A percentile compares a stretch with the other conserved stretches of the same genome.
Evolutionary conservation across 1,140 invertebrate genomes (phyloP).

Genomic region (Mamestra configurata): DNA sequence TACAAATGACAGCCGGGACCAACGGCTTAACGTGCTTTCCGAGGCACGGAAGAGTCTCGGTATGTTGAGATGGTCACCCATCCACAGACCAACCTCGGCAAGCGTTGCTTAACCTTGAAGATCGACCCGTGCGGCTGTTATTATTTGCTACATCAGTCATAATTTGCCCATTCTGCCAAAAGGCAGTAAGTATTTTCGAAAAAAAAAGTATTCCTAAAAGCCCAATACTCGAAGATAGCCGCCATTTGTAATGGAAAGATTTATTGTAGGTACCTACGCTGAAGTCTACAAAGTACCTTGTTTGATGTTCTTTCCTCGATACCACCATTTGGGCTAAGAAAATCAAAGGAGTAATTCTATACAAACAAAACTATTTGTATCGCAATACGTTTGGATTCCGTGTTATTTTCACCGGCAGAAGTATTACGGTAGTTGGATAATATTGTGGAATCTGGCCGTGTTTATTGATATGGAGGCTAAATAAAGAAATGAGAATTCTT

Average conservation of each 20-base stretch:
- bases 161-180: too few species aligned
- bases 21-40: too few species aligned
- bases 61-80: too few species aligned
- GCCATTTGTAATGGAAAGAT: conserved; percentile 3
- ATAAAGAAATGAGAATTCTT: neutral
- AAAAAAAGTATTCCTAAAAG: neutral
- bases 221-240: neutral
- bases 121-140: too few species aligned
- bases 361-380: neutral
- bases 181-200: neutral
- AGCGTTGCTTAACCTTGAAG: too few species aligned
- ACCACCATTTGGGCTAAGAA: neutral
- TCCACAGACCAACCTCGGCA: too few species aligned
- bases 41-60: too few species aligned
- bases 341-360: neutral
- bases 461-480: neutral
- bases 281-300: neutral
- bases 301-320: neutral
- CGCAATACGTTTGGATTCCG: neutral
- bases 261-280: neutral
- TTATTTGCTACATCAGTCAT: too few species aligned
- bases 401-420: neutral
- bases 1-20: too few species aligned
- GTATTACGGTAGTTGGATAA: neutral
- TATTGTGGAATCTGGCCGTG: neutral